phyloP scores from a whole-genome alignment of 2,888 invertebrate species.

The Petrolisthes cinctipes region DNA sequence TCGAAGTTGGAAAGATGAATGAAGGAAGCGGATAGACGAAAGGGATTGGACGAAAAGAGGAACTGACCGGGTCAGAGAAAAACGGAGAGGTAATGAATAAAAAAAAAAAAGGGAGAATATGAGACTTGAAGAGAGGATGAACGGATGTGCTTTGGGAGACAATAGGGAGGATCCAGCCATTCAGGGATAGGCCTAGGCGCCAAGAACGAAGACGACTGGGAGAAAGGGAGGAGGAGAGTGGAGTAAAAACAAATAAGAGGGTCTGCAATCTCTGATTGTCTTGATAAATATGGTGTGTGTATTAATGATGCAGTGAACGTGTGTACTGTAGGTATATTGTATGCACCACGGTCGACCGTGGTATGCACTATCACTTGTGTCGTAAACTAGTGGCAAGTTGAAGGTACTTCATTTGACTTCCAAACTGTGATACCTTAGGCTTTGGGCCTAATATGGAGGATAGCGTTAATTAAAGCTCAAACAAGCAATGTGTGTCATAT shows the following conservation, averaged over 20 bases:
- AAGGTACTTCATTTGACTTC: too few species aligned
- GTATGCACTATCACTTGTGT: too few species aligned
- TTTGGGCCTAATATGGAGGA: too few species aligned
- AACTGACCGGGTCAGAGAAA: background rate
- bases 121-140: background rate
- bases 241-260: background rate
- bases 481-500: too few species aligned
- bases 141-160: background rate
- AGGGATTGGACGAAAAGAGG: slow-evolving; percentile 13
- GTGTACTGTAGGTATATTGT: background rate
- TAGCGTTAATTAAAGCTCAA: too few species aligned
- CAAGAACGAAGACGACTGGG: background rate
- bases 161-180: background rate
- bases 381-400: too few species aligned
- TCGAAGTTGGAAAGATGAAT: too few species aligned
- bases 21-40: background rate
- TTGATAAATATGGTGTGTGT: background rate
- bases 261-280: too few species aligned
- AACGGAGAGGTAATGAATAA: background rate
- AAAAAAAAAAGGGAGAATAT: too few species aligned
- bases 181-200: background rate
- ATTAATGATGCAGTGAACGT: background rate
- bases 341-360: background rate
- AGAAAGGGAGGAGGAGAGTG: background rate
- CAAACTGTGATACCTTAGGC: too few species aligned